Evolutionary conservation across 2,113 vertebrate genomes (phyloP).

Genomic region (Psittacus erithacus): DNA sequence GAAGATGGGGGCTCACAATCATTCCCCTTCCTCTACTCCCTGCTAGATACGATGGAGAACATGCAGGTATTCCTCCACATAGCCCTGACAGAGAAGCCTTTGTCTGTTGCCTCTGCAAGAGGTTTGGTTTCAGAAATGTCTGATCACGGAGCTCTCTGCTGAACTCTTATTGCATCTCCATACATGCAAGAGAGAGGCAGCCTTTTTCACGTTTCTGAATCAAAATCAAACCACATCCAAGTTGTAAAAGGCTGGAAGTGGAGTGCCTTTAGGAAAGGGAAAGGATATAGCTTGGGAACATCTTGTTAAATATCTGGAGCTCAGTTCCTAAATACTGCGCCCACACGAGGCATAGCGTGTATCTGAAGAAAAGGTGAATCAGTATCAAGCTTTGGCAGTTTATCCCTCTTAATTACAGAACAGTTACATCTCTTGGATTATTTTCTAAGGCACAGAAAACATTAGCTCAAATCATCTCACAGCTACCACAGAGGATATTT

Average conservation of each 20-base stretch:
- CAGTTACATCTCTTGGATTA: neutral
- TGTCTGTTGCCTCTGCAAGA: neutral
- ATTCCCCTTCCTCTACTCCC: neutral
- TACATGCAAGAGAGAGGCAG: neutral
- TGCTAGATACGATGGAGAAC: neutral
- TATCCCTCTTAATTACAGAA: neutral
- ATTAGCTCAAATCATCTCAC: neutral
- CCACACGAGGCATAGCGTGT: accelerated
- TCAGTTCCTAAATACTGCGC: neutral
- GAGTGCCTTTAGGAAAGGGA: neutral
- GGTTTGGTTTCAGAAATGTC: neutral
- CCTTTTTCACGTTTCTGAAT: neutral
- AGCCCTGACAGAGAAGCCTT: neutral
- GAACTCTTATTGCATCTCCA: neutral
- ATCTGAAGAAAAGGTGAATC: neutral
- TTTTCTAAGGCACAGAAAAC: neutral
- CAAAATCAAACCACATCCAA: neutral
- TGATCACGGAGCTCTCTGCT: neutral
- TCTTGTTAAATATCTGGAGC: neutral
- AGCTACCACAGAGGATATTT: neutral
- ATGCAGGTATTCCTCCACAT: neutral
- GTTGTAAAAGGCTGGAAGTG: neutral
- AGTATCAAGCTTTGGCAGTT: neutral
- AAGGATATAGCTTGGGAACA: neutral
- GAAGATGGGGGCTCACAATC: neutral